Conservation (phyloP, 2,113 vertebrate genomes). For the Sclerurus mexicanus region DNA sequence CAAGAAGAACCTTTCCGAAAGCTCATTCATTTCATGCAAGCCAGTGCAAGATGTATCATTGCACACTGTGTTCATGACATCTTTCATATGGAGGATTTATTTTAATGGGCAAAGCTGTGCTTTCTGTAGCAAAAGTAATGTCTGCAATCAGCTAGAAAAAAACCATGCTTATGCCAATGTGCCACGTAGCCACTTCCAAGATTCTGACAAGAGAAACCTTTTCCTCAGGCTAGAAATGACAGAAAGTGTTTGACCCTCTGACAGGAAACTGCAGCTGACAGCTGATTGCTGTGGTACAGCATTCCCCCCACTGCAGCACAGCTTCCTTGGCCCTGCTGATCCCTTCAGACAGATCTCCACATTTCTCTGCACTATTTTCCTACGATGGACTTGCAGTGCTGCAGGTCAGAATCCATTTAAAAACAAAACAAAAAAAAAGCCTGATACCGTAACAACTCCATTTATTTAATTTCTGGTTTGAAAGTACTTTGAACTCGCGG, state of each 20-base stretch:
- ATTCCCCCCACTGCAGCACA: neutral
- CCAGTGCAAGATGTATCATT: neutral
- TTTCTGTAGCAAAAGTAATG: neutral
- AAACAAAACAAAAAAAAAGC: neutral
- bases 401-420: neutral
- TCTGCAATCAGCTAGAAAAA: neutral
- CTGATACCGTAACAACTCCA: neutral
- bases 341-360: neutral
- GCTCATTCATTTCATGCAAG: neutral
- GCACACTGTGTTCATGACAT: neutral
- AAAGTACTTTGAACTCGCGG: neutral
- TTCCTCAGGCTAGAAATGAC: neutral
- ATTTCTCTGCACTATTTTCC: neutral
- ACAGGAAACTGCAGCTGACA: neutral
- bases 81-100: neutral
- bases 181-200: neutral
- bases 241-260: neutral
- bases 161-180: fast-evolving
- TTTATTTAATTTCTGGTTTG: neutral
- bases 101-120: neutral
- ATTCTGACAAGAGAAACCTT: neutral
- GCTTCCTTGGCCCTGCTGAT: neutral
- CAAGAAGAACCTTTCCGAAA: neutral
- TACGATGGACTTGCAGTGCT: neutral
- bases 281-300: neutral